A percentile compares a stretch with the other conserved stretches of the same genome.
Evolutionary conservation across 2,888 invertebrate species (phyloP).

Genomic region (Campopleginae sp.): DNA sequence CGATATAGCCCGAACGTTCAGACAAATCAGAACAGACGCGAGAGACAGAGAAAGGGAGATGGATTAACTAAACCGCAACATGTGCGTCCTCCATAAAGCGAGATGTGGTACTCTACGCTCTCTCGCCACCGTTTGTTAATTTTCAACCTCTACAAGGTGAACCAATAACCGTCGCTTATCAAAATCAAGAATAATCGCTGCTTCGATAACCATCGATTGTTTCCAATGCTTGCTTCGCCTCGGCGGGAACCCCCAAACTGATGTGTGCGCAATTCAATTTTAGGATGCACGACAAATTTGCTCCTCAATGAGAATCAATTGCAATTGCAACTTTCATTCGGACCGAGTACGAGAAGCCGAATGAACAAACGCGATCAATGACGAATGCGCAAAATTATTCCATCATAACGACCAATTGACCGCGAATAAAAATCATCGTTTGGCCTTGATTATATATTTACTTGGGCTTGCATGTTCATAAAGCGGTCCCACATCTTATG

Average conservation of each 20-base stretch:
- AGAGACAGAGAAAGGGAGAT: background rate
- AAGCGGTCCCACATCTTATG: slow-evolving; percentile 39
- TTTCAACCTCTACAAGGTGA: background rate
- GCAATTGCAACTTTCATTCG: background rate
- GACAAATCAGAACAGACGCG: background rate
- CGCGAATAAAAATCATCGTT: background rate
- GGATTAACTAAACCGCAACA: slow-evolving; percentile 36
- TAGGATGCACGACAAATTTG: background rate
- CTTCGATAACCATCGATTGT: background rate
- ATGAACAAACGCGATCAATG: background rate
- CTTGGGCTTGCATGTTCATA: background rate
- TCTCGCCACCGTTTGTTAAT: slow-evolving; percentile 27
- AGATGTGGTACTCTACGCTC: slow-evolving; percentile 34
- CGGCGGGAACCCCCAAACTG: background rate
- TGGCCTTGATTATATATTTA: background rate
- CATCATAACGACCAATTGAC: background rate
- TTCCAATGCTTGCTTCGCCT: background rate
- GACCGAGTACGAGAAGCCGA: background rate
- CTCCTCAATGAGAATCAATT: background rate
- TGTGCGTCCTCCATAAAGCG: slow-evolving; percentile 38
- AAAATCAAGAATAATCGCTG: slow-evolving; percentile 1
- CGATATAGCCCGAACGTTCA: slow-evolving; percentile 32
- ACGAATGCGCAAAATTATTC: background rate
- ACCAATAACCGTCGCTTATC: background rate
- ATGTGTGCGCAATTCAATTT: background rate